Evolutionary conservation across 2,888 invertebrate genomes (phyloP), one percentile per base, ranked within the genome.

Genomic region (Troglohyphantes excavatus): DNA sequence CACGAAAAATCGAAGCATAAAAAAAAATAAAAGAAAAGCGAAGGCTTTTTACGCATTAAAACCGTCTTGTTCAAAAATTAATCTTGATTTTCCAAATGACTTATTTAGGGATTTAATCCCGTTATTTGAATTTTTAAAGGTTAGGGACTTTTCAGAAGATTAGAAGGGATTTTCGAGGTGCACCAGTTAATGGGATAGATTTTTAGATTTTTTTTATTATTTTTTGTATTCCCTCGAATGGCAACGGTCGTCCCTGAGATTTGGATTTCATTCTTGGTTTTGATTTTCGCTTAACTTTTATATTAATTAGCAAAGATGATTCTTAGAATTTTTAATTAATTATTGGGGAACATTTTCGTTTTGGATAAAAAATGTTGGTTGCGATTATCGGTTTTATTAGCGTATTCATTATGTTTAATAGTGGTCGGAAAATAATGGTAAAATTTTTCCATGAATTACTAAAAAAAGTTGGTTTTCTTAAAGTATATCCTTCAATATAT

Each of bases 71-170:
- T 78, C 43, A 65, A 78, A 78, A 78, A 78, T 78, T 78, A 78
- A 78, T 78, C 78, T 78, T 43, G 78, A 78, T 78, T 78, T 78
- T 78, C 39, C 78, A 63, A 78, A 78, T 78, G 78, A 78, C 78
- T 78, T 78, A 78, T 65, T 78, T 78, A 19, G 63, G 17, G 39
- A 63, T 65, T 78, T 78, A 78, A 78, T 78, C 78, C 75, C 78
- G 63, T 61, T 78, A 19, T 61, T 78, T 39, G 39, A 63, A 63
- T 33, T 78, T 78, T 65, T 65, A 21, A 39, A 61, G 11, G n/a
- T 7, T 13, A 11, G 2, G 13, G 29, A 5, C 11, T 26, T 33
- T 63, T 39, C 13, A 17, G 11, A 23, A 78, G 65, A 78, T 65
- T 78, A 78, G 23, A 7, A 39, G 61, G 76, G 26, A 19, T 76